phyloP scores from a whole-genome alignment of 2,113 vertebrate species.

The Vimba vimba region DNA sequence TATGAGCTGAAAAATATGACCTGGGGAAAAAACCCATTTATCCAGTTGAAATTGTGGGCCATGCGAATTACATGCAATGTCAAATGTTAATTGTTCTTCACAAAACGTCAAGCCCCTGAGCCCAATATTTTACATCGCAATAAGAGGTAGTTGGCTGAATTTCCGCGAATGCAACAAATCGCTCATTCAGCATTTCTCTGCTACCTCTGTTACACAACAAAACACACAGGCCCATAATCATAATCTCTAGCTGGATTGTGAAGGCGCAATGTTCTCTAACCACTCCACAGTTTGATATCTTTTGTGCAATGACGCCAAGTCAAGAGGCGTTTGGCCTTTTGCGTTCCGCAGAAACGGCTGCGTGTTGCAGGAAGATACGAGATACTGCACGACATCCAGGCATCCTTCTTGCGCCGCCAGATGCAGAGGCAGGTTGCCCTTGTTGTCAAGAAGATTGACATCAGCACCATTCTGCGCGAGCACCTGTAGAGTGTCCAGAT shows the following conservation, averaged over 20 bases:
- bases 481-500: slow-evolving; percentile 79
- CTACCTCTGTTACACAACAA: slow-evolving; percentile 52
- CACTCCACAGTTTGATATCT: slow-evolving; percentile 68
- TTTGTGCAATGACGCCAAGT: slow-evolving; percentile 76
- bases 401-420: slow-evolving; percentile 86
- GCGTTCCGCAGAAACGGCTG: slow-evolving; percentile 74
- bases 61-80: neutral
- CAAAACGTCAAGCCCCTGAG: slow-evolving; percentile 25
- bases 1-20: neutral
- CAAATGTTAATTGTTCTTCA: slow-evolving; percentile 6
- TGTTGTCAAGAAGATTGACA: slow-evolving; percentile 80
- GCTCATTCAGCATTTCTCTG: slow-evolving; percentile 37
- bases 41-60: neutral
- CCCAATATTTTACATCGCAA: slow-evolving; percentile 30
- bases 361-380: slow-evolving; percentile 70
- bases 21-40: neutral
- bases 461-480: slow-evolving; percentile 83
- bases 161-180: slow-evolving; percentile 17
- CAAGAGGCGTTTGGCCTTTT: slow-evolving; percentile 77
- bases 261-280: slow-evolving; percentile 33
- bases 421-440: slow-evolving; percentile 89
- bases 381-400: slow-evolving; percentile 77
- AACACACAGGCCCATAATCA: neutral
- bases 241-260: slow-evolving; percentile 9
- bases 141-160: slow-evolving; percentile 61